phyloP scores from a whole-genome alignment of 2,888 invertebrate species.

The Epistrophella euchroma region DNA sequence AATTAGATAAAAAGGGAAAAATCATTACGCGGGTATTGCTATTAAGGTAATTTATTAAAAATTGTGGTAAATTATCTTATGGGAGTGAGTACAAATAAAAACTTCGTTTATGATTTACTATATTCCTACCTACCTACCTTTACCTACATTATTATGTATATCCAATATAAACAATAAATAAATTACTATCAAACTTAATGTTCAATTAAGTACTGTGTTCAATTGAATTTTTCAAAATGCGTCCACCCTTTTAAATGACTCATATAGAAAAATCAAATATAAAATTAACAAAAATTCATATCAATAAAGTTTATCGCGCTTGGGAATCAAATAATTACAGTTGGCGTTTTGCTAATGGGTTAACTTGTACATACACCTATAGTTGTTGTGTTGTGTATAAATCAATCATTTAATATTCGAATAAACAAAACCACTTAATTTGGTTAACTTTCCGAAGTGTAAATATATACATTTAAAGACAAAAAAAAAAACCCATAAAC shows the following conservation, averaged over 20 bases:
- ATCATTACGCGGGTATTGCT: too few species aligned
- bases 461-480: constrained; percentile 1
- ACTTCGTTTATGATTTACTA: too few species aligned
- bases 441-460: constrained; percentile 3
- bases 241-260: neutral
- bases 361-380: neutral
- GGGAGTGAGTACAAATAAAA: too few species aligned
- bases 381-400: constrained; percentile 53
- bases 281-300: constrained; percentile 51
- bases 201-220: constrained; percentile 36
- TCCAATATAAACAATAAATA: neutral
- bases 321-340: constrained; percentile 60
- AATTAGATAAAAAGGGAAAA: too few species aligned
- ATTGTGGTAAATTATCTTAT: too few species aligned
- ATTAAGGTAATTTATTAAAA: too few species aligned
- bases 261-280: constrained; percentile 24
- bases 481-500: constrained; percentile 3
- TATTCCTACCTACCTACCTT: too few species aligned
- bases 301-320: constrained; percentile 61
- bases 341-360: constrained; percentile 9
- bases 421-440: constrained; percentile 53
- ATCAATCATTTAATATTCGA: constrained; percentile 66
- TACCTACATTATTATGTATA: neutral
- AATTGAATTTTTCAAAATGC: constrained; percentile 53
- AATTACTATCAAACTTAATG: constrained; percentile 54